A percentile compares a stretch with the other conserved stretches of the same genome.
Conservation (phyloP, 2,888 invertebrate genomes). For the Clitarchus hookeri region DNA sequence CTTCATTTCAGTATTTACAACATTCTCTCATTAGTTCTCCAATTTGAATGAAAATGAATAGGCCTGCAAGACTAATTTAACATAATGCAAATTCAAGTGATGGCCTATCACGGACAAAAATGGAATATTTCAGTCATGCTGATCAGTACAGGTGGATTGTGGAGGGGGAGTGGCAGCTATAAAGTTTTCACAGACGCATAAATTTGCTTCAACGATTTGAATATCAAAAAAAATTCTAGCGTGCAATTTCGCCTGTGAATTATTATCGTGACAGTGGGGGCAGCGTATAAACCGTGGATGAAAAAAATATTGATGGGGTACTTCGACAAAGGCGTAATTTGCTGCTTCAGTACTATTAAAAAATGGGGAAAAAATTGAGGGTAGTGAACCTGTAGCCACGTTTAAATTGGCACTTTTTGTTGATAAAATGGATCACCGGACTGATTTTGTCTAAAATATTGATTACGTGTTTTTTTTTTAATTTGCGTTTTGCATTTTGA, state of each 20-base stretch:
- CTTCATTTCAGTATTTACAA: too few relatives aligned
- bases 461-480: too few relatives aligned
- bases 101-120: not conserved
- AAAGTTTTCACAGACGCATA: not conserved
- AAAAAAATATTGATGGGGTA: not conserved
- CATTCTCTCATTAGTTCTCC: too few relatives aligned
- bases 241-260: not conserved
- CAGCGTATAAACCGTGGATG: not conserved
- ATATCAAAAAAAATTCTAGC: not conserved
- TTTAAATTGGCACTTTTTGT: too few relatives aligned
- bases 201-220: not conserved
- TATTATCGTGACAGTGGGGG: not conserved
- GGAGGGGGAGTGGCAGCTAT: not conserved
- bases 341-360: not conserved
- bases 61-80: not conserved
- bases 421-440: too few relatives aligned
- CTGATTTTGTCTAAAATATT: too few relatives aligned
- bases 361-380: too few relatives aligned
- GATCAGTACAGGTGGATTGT: not conserved
- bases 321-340: not conserved
- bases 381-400: too few relatives aligned
- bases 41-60: not conserved
- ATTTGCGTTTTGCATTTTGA: too few relatives aligned
- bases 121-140: not conserved
- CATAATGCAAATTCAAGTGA: not conserved